phyloP scores from a whole-genome alignment of 2,113 vertebrate species.

The Etia nguti region DNA sequence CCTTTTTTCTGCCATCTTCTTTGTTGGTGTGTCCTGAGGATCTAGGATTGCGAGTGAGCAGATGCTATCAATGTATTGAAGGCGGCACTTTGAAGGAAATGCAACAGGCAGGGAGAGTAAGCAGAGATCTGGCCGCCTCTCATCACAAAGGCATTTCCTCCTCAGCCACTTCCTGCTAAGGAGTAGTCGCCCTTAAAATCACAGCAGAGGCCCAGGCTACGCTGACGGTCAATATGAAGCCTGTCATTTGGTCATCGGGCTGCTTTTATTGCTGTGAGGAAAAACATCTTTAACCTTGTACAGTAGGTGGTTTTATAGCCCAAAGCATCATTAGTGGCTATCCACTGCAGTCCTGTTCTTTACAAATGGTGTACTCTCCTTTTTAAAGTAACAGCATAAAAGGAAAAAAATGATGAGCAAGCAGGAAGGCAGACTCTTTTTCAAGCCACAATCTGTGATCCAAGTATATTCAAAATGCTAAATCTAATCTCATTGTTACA shows the following conservation, averaged over 20 bases:
- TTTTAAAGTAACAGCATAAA: neutral
- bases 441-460: neutral
- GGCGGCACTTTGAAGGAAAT: slow-evolving; percentile 8
- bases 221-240: neutral
- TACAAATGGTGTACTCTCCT: neutral
- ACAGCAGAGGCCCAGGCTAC: neutral
- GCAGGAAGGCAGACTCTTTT: neutral
- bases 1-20: neutral
- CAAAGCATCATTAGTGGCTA: neutral
- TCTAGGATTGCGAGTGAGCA: neutral
- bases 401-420: neutral
- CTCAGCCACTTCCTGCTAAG: slow-evolving; percentile 56
- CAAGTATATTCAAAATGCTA: neutral
- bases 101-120: slow-evolving; percentile 3
- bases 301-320: neutral
- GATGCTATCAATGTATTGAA: slow-evolving; percentile 10
- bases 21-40: neutral
- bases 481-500: neutral
- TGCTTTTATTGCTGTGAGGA: neutral
- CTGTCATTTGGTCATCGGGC: neutral
- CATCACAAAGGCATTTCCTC: slow-evolving; percentile 75
- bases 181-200: slow-evolving; percentile 26
- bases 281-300: neutral
- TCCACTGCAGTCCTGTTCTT: neutral
- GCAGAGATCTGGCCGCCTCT: slow-evolving; percentile 37